phyloP scores from a whole-genome alignment of 2,888 invertebrate species.

The Drosophila bunnanda region DNA sequence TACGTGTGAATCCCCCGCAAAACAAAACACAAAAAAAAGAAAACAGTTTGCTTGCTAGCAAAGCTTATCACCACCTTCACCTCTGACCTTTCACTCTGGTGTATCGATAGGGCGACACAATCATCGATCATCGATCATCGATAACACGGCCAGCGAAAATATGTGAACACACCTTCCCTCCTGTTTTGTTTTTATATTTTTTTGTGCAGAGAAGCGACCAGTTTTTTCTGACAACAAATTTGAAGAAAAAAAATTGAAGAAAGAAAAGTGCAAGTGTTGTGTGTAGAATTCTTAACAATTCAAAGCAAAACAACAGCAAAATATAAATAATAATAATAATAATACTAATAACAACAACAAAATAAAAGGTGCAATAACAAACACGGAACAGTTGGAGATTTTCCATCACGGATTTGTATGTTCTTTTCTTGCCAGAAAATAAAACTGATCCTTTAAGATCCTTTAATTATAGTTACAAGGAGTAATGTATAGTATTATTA shows the following conservation, averaged over 20 bases:
- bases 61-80: neutral
- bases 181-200: conserved; percentile 19
- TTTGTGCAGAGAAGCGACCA: conserved; percentile 12
- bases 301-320: neutral
- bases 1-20: conserved; percentile 22
- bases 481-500: neutral
- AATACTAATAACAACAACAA: neutral
- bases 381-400: neutral
- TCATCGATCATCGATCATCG: conserved; percentile 1
- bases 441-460: neutral
- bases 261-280: conserved; percentile 7
- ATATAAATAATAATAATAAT: neutral
- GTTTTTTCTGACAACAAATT: conserved; percentile 13
- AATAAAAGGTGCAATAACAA: conserved; percentile 6
- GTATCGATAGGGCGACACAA: conserved; percentile 1
- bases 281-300: conserved; percentile 5
- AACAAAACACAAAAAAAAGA: neutral
- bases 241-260: neutral
- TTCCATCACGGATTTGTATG: conserved; percentile 12
- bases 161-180: conserved; percentile 8
- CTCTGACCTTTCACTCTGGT: neutral
- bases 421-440: neutral
- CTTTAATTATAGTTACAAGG: neutral
- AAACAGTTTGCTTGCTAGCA: neutral
- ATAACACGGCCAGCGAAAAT: conserved; percentile 5